Percentiles rank a stretch among this genome's conserved stretches.
Evolutionary conservation across 2,113 vertebrate species (phyloP).

Genomic region (Scomber colias): DNA sequence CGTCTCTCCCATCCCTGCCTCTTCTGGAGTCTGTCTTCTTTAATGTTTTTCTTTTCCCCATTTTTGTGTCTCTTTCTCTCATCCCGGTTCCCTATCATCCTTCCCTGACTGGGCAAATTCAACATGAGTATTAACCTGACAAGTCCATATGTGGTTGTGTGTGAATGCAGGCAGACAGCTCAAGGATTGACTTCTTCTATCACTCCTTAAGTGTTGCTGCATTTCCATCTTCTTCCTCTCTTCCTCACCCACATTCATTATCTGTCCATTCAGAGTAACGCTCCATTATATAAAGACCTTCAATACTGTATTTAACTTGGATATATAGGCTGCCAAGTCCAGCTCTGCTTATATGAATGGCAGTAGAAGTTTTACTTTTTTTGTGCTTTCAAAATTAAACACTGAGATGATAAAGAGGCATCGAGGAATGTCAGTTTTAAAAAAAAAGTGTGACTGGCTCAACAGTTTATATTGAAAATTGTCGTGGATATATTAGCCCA

Average conservation of each 20-base stretch:
- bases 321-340: constrained; percentile 22
- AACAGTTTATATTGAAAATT: no score
- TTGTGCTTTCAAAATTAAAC: not conserved
- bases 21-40: not conserved
- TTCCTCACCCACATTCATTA: constrained; percentile 8
- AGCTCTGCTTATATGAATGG: not conserved
- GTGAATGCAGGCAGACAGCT: constrained; percentile 34
- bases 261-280: constrained; percentile 26
- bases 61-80: constrained; percentile 4
- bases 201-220: not conserved
- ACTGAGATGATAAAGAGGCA: not conserved
- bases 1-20: not conserved
- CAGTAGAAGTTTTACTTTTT: constrained; percentile 11
- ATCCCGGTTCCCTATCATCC: not conserved
- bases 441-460: no score
- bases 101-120: not conserved
- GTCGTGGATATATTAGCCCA: no score
- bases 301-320: constrained; percentile 15
- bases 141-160: not conserved
- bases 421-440: not conserved
- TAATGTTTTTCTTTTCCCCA: not conserved
- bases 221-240: not conserved
- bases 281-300: constrained; percentile 24
- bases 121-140: not conserved
- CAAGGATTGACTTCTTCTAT: constrained; percentile 26